A percentile compares a stretch with the other conserved stretches of the same genome.
These are phyloP conservation scores for Megaceryle torquata DNA, from an alignment of 2,113 vertebrate genomes.

Conservation along the genomic window DNA sequence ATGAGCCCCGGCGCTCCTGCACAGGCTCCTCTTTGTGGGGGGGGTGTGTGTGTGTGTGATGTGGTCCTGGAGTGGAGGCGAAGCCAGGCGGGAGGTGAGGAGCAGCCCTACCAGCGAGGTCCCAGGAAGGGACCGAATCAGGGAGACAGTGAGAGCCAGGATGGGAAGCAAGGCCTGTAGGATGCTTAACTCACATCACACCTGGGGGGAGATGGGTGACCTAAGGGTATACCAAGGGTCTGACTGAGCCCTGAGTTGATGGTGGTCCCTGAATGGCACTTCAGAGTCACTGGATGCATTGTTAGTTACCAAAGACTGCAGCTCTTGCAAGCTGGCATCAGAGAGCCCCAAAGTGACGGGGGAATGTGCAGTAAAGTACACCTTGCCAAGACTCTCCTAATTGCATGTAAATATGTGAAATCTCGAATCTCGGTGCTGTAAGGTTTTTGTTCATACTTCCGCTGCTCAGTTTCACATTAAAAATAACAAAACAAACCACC, in stretches of 20 bases:
- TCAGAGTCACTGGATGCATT: rapidly evolving
- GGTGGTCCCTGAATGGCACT: neutral
- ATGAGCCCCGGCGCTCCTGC: neutral
- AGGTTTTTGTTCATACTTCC: neutral
- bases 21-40: constrained; percentile 66
- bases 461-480: rapidly evolving
- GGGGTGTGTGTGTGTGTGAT: neutral
- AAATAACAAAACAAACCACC: neutral
- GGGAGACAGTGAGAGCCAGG: neutral
- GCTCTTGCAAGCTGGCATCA: neutral
- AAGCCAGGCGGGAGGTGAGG: neutral
- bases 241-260: neutral
- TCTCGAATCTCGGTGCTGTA: rapidly evolving
- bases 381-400: neutral
- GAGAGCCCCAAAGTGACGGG: neutral
- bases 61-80: neutral
- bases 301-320: rapidly evolving
- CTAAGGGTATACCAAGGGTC: neutral
- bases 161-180: neutral
- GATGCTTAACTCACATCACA: neutral
- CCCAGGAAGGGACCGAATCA: rapidly evolving
- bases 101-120: neutral
- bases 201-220: neutral
- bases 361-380: neutral
- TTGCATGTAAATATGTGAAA: neutral